Evolutionary conservation across 2,113 vertebrate genomes (phyloP).

Genomic region (Astur gentilis): DNA sequence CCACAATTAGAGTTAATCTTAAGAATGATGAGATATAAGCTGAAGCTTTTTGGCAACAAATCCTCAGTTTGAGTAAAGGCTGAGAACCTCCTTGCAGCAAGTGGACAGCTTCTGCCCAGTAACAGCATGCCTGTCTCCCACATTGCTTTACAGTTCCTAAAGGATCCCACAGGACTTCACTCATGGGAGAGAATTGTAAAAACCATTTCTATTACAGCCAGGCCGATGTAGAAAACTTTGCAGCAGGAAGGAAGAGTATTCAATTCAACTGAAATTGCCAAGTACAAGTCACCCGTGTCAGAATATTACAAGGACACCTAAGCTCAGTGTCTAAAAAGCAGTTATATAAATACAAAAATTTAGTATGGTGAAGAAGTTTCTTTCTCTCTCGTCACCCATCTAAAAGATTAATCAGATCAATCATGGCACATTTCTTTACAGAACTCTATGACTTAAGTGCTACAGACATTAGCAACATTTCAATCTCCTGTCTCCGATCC

Average conservation of each 20-base stretch:
- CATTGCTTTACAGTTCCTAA: background rate
- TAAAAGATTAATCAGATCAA: slow-evolving; percentile 58
- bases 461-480: slow-evolving; percentile 56
- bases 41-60: background rate
- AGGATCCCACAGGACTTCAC: background rate
- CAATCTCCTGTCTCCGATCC: slow-evolving; percentile 57
- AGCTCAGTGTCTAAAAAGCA: background rate
- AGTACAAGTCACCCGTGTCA: background rate
- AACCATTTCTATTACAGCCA: background rate
- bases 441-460: slow-evolving; percentile 49
- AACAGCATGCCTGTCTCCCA: background rate
- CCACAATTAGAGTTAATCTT: background rate
- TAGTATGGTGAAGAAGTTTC: background rate
- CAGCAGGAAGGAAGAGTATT: background rate
- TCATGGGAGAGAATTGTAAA: background rate
- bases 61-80: background rate
- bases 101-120: background rate
- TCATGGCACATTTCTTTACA: slow-evolving; percentile 53
- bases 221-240: background rate
- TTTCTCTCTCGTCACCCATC: background rate
- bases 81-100: background rate
- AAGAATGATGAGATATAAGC: background rate
- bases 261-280: background rate
- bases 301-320: background rate
- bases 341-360: slow-evolving; percentile 23